Conservation (phyloP, 1,140 invertebrate species). For the Maconellicoccus hirsutus region DNA sequence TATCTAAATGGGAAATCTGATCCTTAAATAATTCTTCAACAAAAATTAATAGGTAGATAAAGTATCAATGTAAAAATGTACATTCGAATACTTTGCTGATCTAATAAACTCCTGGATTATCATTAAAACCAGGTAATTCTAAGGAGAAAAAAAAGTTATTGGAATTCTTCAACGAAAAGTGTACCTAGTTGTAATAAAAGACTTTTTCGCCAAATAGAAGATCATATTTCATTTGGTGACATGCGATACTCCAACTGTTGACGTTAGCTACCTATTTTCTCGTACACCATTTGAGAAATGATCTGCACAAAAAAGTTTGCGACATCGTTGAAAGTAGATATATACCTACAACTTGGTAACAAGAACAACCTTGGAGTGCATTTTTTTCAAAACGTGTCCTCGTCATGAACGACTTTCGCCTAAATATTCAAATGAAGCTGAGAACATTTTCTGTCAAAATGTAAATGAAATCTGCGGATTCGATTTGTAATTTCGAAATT, state of each 20-base stretch:
- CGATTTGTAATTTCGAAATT: neutral
- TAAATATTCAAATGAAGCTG: neutral
- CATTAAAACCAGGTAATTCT: too few species aligned
- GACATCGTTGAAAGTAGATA: neutral
- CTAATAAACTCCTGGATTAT: too few species aligned
- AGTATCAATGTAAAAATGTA: too few species aligned
- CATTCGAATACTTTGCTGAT: too few species aligned
- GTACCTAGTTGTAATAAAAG: neutral
- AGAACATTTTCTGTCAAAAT: neutral
- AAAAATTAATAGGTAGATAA: too few species aligned
- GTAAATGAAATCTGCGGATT: neutral
- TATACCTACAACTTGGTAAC: neutral
- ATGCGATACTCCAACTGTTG: slow-evolving; percentile 1
- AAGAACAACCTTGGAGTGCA: too few species aligned
- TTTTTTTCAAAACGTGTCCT: neutral
- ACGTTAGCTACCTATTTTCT: slow-evolving; percentile 15
- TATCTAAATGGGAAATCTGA: too few species aligned
- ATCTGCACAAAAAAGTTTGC: neutral
- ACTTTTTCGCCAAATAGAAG: slow-evolving; percentile 1
- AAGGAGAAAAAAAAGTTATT: neutral
- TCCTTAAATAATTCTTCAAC: too few species aligned
- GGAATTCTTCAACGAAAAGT: neutral
- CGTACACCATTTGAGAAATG: slow-evolving; percentile 14
- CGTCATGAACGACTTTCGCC: neutral
- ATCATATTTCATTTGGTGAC: slow-evolving; percentile 18